Conservation (phyloP, 2,888 invertebrate genomes). For the Mesorhabditis belari region DNA sequence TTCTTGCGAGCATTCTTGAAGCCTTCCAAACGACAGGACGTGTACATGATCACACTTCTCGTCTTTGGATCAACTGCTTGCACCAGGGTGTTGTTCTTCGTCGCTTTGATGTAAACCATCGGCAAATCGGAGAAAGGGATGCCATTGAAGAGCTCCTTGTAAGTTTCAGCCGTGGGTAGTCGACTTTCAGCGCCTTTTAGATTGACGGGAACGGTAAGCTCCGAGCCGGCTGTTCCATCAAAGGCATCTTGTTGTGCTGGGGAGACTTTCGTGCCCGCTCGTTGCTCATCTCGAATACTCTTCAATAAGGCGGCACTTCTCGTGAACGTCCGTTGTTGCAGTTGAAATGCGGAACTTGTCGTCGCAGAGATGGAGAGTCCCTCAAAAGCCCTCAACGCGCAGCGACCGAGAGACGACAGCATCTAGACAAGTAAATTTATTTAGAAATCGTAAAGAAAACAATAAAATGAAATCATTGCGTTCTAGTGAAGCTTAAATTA, state of each 20-base stretch:
- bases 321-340: no score
- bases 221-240: slow-evolving; percentile 40
- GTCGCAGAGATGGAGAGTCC: no score
- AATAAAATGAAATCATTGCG: no score
- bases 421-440: no score
- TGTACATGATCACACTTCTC: slow-evolving; percentile 39
- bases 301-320: slow-evolving; percentile 14
- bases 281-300: slow-evolving; percentile 36
- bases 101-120: slow-evolving; percentile 73
- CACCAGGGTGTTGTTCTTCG: slow-evolving; percentile 81
- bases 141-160: slow-evolving; percentile 40
- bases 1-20: slow-evolving; percentile 91
- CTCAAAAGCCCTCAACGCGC: no score
- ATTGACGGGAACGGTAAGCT: slow-evolving; percentile 29
- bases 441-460: no score
- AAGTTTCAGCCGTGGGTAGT: slow-evolving; percentile 43
- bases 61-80: slow-evolving; percentile 65
- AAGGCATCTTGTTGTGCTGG: slow-evolving; percentile 19
- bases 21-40: slow-evolving; percentile 71
- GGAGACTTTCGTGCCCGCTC: slow-evolving; percentile 27
- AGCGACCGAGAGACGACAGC: no score
- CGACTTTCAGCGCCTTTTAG: slow-evolving; percentile 31
- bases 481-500: no score
- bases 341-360: no score
- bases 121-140: slow-evolving; percentile 64